These are phyloP conservation scores for Cremastinae sp. DNA, from an alignment of 2,888 invertebrate genomes.

Conservation along the genomic window DNA sequence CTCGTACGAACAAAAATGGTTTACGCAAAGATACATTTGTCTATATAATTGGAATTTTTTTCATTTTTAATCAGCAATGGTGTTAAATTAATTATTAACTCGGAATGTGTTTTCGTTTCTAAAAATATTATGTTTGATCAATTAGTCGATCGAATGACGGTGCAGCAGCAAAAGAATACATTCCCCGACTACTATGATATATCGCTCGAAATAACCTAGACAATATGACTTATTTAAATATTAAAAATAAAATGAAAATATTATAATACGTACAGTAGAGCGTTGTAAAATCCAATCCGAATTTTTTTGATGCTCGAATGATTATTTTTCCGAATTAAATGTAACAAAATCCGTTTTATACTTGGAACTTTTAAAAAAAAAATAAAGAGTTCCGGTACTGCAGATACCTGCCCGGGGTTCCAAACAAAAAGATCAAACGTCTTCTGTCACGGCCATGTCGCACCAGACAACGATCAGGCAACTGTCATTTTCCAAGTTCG, in stretches of 20 bases:
- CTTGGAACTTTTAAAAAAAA: background rate
- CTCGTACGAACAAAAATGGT: background rate
- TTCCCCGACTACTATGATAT: background rate
- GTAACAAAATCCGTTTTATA: too few relatives aligned
- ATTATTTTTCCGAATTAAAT: too few relatives aligned
- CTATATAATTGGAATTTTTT: background rate
- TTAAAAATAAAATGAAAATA: background rate
- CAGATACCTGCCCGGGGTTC: conserved; percentile 3
- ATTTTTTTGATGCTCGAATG: background rate
- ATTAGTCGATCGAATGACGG: conserved; percentile 23
- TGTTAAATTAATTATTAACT: background rate
- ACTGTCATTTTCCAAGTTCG: conserved; percentile 74
- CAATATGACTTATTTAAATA: background rate
- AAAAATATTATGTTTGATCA: conserved; percentile 2
- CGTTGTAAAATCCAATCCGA: background rate
- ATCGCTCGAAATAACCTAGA: conserved; percentile 13
- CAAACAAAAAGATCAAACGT: conserved; percentile 29
- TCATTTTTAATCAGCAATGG: background rate
- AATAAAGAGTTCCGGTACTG: conserved; percentile 13
- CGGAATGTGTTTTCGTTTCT: background rate
- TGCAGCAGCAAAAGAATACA: conserved; percentile 13
- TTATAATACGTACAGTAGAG: background rate
- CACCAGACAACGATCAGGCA: conserved; percentile 69
- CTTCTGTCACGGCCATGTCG: conserved; percentile 61
- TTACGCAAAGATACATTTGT: background rate